Evolutionary conservation across 2,113 vertebrate genomes (phyloP), one percentile per base, ranked within the genome.

Genomic region (Smithornis capensis): DNA sequence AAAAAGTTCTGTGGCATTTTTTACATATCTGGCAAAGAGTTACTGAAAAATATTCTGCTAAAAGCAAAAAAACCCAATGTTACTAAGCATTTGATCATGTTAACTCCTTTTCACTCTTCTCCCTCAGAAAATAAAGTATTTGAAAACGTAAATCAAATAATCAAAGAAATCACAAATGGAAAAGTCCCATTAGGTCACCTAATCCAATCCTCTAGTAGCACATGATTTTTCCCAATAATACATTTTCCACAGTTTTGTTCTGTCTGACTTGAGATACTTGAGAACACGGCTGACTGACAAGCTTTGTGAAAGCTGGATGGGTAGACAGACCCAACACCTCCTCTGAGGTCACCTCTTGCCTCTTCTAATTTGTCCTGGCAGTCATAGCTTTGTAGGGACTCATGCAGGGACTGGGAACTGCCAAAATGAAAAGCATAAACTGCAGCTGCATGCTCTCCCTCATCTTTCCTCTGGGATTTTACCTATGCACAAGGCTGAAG

Each of bases 11-110:
- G 45, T 87, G 83, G 56, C 73, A 85, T 93, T 82, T 97, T 96
- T 97, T 93, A 89, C 35, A 78, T 75, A 76, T 62, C 63, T 92
- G 83, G 92, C 79, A 92, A 94, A 91, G 23, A 90, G 23, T 94
- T 93, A 77, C 81, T 95, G 65, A 92, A 92, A 97, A 96, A 94
- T 68, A 85, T 96, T 87, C 76, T 84, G 19, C 69, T 90, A 89
- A 93, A 97, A 95, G 52, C 69, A 94, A 93, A 81, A 95, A 29
- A 53, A 40, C 40, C 40, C 77, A 80, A n/a, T 62, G 73, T 86
- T 94, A 63, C 63, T 87, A 91, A 89, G 64, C 67, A 75, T 78
- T 96, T 95, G 64, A 87, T 94, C 90, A 75, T 69, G 68, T 86
- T 90, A 89, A 83, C 67, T 68, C 86, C 63, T 95, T 86, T 95